A percentile compares a stretch with the other conserved stretches of the same genome.
Evolutionary conservation across 92 coral and sea anemone species (phyloP).

Genomic region (Galaxea fascicularis): DNA sequence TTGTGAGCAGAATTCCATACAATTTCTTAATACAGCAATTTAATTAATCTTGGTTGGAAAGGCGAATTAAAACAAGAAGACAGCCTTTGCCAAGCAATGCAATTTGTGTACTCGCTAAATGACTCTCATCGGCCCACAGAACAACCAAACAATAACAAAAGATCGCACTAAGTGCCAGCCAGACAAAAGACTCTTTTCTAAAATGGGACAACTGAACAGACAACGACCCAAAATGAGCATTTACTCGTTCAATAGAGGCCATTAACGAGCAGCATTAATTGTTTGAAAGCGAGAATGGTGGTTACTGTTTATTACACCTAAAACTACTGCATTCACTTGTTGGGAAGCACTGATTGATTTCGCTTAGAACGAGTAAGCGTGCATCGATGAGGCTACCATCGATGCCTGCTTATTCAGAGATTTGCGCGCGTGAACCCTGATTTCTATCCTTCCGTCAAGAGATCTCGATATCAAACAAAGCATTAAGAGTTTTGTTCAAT

Average conservation of each 20-base stretch:
- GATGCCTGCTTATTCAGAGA: too few relatives aligned
- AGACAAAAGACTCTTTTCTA: constrained; percentile 71
- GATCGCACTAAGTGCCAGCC: constrained; percentile 62
- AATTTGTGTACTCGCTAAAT: constrained; percentile 54
- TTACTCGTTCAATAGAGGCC: constrained; percentile 73
- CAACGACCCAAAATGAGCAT: constrained; percentile 80
- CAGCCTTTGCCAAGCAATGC: constrained; percentile 38
- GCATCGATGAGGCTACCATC: neutral
- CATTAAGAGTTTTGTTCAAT: constrained; percentile 10
- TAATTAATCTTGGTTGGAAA: constrained; percentile 16
- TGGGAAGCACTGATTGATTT: constrained; percentile 10
- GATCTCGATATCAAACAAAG: neutral
- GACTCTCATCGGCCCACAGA: constrained; percentile 42
- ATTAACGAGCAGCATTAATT: constrained; percentile 77
- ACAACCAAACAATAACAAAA: constrained; percentile 73
- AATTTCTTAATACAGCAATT: neutral
- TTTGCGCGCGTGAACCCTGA: neutral
- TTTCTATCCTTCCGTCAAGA: constrained; percentile 12
- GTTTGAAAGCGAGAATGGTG: constrained; percentile 82
- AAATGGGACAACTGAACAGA: constrained; percentile 87
- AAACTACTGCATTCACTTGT: constrained; percentile 5
- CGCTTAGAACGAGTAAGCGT: constrained; percentile 12
- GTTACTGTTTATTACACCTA: constrained; percentile 67
- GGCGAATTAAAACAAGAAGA: constrained; percentile 31
- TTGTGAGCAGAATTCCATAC: neutral